These are phyloP conservation scores for Mactra quadrangularis DNA, from an alignment of 1,140 invertebrate species.

Conservation along the genomic window DNA sequence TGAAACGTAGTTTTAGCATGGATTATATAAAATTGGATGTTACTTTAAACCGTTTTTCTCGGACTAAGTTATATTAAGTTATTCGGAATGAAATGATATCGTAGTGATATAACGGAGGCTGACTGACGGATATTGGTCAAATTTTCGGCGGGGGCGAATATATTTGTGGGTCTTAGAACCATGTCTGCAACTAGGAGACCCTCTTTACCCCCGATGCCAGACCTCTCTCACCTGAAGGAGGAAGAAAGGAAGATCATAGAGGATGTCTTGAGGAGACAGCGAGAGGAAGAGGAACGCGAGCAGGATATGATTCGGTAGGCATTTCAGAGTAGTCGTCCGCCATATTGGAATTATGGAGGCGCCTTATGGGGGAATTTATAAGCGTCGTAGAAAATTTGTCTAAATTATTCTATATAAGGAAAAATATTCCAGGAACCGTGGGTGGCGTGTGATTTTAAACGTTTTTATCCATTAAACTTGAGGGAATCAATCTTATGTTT, in stretches of 20 bases:
- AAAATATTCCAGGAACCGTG: neutral
- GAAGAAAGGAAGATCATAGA: slow-evolving; percentile 99
- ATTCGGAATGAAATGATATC: neutral
- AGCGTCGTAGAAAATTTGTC: neutral
- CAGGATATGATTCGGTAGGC: slow-evolving; percentile 83
- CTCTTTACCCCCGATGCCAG: slow-evolving; percentile 88
- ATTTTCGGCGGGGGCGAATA: slow-evolving; percentile 46
- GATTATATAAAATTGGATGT: neutral
- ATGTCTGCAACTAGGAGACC: slow-evolving; percentile 74
- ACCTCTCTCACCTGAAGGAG: slow-evolving; percentile 98
- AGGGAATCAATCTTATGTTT: too few species aligned
- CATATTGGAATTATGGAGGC: slow-evolving; percentile 55
- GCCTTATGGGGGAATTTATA: slow-evolving; percentile 38
- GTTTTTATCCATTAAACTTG: too few species aligned
- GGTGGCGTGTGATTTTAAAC: neutral
- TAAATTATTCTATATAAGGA: slow-evolving; percentile 15
- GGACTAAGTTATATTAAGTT: neutral
- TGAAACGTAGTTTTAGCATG: slow-evolving; percentile 19
- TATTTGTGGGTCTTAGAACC: slow-evolving; percentile 25
- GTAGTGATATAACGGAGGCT: neutral
- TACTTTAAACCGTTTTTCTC: neutral
- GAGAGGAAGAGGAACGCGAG: slow-evolving; percentile 97
- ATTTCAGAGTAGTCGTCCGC: slow-evolving; percentile 28
- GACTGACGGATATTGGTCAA: slow-evolving; percentile 4
- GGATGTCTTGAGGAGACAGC: slow-evolving; percentile 97